Evolutionary conservation across 53 echinoderm and acorn worm genomes (phyloP), one percentile per base, ranked within the genome.

Genomic region (Antedon mediterranea): DNA sequence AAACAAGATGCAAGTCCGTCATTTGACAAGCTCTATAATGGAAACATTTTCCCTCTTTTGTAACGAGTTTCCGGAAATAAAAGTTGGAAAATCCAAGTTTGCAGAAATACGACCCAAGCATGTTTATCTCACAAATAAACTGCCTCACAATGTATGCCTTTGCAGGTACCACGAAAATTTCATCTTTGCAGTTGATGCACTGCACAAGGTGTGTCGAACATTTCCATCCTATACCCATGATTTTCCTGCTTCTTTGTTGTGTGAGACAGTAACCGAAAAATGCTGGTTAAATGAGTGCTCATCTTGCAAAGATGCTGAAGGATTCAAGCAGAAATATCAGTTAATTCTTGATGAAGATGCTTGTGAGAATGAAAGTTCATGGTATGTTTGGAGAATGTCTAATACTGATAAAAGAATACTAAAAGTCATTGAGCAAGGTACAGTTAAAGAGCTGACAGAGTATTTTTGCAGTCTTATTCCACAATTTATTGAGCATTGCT

Each of bases 101-200:
- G 82, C 82, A 15, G 73, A 82, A 73, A 43, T 86, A 31, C 73
- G 86, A 26, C 86, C 78, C 2, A 82, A 86, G 76, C 73, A 82
- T 78, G 82, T 86, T 28, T 73, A 30, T 18, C 86, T 78, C 23
- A 83, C 80, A 74, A 80, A 29, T 0, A 75, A 87, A 43, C 83
- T 87, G 29, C 87, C 87, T 8, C 81, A 87, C 72, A 87, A 87
- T 72, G 83, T 87, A 0, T 83, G 87, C 44, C 29, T 83, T 0
- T 87, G 87, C 20, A 31, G 13, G 30, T 87, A 87, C 32, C 87
- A 87, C 29, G 83, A n/a, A n/a, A n/a, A n/a, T n/a, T n/a, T n/a
- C n/a, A n/a, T n/a, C n/a, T n/a, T n/a, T n/a, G n/a, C n/a, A n/a
- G n/a, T n/a, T n/a, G n/a, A n/a, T n/a, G n/a, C 83, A 11, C 34